phyloP scores from a whole-genome alignment of 2,888 invertebrate species.

The Netelia inedita region DNA sequence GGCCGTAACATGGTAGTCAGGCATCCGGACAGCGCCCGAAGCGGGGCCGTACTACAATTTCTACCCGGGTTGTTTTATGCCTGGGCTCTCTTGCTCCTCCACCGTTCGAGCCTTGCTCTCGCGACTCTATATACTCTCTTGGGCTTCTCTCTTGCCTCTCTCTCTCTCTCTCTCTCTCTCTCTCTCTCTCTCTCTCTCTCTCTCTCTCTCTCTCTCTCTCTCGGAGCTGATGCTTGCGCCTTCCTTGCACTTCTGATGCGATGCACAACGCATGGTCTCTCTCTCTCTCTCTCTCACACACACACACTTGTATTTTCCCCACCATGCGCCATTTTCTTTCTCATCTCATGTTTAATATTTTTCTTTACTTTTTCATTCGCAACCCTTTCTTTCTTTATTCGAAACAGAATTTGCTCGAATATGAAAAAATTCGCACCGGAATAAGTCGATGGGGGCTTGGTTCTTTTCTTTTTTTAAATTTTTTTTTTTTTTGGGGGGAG shows the following conservation, averaged over 20 bases:
- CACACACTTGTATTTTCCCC: conserved; percentile 17
- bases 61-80: conserved; percentile 85
- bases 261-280: conserved; percentile 53
- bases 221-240: conserved; percentile 34
- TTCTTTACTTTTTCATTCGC: neutral
- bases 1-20: no score
- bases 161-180: conserved; percentile 45
- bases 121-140: conserved; percentile 49
- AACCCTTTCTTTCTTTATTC: neutral
- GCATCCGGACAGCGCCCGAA: no score
- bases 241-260: conserved; percentile 54
- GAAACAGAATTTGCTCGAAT: neutral
- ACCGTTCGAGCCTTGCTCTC: conserved; percentile 73
- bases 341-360: conserved; percentile 8
- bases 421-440: neutral
- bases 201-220: conserved; percentile 44
- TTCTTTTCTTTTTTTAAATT: neutral
- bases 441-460: neutral
- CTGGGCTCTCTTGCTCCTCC: conserved; percentile 80
- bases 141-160: conserved; percentile 30
- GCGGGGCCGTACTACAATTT: no score
- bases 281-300: conserved; percentile 26
- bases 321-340: conserved; percentile 22
- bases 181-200: conserved; percentile 44
- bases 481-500: neutral